Conservation (phyloP, 2,888 invertebrate species). For the Heteropelma amictum region DNA sequence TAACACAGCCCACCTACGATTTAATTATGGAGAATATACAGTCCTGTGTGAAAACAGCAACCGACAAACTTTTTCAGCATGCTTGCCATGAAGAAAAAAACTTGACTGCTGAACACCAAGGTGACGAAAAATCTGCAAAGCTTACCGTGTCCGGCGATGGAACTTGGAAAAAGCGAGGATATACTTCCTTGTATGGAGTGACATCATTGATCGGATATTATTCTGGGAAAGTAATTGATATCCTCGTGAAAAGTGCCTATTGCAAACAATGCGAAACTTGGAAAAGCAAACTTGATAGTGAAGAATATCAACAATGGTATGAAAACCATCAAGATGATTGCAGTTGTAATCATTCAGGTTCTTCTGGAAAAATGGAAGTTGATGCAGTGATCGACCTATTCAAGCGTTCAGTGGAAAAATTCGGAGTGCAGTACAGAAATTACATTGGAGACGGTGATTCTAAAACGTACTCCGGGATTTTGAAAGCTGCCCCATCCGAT, state of each 20-base stretch:
- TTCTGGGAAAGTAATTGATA: slow-evolving; percentile 36
- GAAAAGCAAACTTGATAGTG: not conserved
- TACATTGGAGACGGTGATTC: no score
- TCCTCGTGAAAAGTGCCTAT: slow-evolving; percentile 14
- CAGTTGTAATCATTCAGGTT: not conserved
- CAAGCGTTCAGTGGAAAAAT: no score
- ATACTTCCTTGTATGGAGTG: no score
- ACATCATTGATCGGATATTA: no score
- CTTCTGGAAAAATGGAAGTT: slow-evolving; percentile 9
- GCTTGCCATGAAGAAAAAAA: slow-evolving; percentile 51
- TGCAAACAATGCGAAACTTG: slow-evolving; percentile 11
- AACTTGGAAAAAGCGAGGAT: no score
- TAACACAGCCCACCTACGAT: no score
- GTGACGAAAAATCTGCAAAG: slow-evolving; percentile 41
- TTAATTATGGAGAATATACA: no score
- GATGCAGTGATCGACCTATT: no score
- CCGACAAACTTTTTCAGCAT: slow-evolving; percentile 51
- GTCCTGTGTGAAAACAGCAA: no score
- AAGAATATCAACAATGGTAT: not conserved
- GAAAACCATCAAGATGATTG: not conserved
- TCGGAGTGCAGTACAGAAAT: no score
- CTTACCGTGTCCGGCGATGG: slow-evolving; percentile 49
- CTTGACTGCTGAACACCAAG: slow-evolving; percentile 48
- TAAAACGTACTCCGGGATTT: no score
- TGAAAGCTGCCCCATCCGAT: no score